Base-by-base conservation (phyloP, 2,113 vertebrate genomes). In the Chloropsis hardwickii region DNA sequence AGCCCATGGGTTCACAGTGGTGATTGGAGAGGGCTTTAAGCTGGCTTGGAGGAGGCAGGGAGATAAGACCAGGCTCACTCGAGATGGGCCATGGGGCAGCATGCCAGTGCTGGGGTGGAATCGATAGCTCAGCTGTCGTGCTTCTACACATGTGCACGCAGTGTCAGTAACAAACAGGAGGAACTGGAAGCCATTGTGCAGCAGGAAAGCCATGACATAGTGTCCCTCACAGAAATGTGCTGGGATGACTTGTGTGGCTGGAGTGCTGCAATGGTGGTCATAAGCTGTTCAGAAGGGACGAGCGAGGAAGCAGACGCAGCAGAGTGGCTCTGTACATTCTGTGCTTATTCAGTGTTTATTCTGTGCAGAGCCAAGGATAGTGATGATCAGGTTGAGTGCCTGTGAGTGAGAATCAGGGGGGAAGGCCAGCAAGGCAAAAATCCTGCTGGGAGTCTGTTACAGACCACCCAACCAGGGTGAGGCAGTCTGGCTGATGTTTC, bases 351-450 rank as follows among this genome's bases (percentile, higher is more conserved):
- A 42, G 23, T 21, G 48, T 56, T 71, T 35, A 8, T n/a, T 40
- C 57, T 62, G 11, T 40, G 21, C 48, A 31, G n/a, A 71, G 47
- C 40, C 40, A 31, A 40, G 85, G 56, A 4, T 6, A 48, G 48
- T 25, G 24, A 64, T 71, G 57, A 31, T 31, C 27, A 28, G 33
- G n/a, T 10, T 27, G 48, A 47, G 40, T 42, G 48, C 17, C 65
- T 48, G 42, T 48, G 42, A 29, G 56, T 40, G 31, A 40, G 35
- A 47, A 25, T 13, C 0, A 0, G 4, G 6, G 5, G 42, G 35
- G 14, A 18, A 80, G 9, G 50, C 57, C 50, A 71, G 40, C 25
- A 56, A 37, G 31, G 50, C 35, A 56, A 12, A 71, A 31, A 6
- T 64, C 20, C 9, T 64, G 21, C 25, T 79, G 57, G 29, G 42